Percentiles rank a stretch among this genome's conserved stretches.
These are phyloP conservation scores for Aphaenogaster ashmeadi DNA, from an alignment of 1,140 invertebrate species.

Conservation along the genomic window DNA sequence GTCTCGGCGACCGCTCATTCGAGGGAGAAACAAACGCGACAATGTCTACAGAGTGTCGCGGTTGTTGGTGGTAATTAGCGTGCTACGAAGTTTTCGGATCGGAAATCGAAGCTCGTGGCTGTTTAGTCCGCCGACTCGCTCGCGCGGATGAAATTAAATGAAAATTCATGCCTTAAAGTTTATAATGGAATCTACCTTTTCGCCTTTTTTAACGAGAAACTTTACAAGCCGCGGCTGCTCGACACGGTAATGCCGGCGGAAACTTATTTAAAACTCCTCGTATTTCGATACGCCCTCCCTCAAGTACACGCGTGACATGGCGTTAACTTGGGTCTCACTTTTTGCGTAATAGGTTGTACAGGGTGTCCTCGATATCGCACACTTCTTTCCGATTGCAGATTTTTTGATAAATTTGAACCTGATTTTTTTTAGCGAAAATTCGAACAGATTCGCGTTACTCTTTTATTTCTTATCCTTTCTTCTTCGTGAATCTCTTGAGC, in stretches of 20 bases:
- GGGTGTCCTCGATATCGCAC: background rate
- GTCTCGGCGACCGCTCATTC: background rate
- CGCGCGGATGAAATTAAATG: slow-evolving; percentile 56
- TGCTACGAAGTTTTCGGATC: slow-evolving; percentile 51
- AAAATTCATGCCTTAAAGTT: slow-evolving; percentile 66
- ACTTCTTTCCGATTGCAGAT: background rate
- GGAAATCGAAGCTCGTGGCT: slow-evolving; percentile 52
- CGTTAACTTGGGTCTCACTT: slow-evolving; percentile 42
- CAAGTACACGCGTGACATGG: slow-evolving; percentile 44
- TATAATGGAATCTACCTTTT: slow-evolving; percentile 62
- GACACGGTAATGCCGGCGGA: slow-evolving; percentile 56
- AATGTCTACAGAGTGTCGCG: slow-evolving; percentile 28
- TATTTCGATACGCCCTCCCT: slow-evolving; percentile 30
- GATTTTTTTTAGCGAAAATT: slow-evolving; percentile 8
- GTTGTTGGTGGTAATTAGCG: slow-evolving; percentile 36
- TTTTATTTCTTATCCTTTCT: background rate
- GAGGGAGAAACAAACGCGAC: background rate
- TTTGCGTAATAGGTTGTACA: background rate
- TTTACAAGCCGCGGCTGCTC: slow-evolving; percentile 56
- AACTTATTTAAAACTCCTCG: slow-evolving; percentile 62
- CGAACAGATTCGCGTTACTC: background rate
- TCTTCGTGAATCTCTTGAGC: background rate
- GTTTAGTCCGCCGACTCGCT: slow-evolving; percentile 19
- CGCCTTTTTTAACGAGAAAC: slow-evolving; percentile 59
- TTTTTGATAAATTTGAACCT: background rate